These are phyloP conservation scores for Protomyctophum bolini DNA, from an alignment of 2,113 vertebrate genomes.

Conservation along the genomic window DNA sequence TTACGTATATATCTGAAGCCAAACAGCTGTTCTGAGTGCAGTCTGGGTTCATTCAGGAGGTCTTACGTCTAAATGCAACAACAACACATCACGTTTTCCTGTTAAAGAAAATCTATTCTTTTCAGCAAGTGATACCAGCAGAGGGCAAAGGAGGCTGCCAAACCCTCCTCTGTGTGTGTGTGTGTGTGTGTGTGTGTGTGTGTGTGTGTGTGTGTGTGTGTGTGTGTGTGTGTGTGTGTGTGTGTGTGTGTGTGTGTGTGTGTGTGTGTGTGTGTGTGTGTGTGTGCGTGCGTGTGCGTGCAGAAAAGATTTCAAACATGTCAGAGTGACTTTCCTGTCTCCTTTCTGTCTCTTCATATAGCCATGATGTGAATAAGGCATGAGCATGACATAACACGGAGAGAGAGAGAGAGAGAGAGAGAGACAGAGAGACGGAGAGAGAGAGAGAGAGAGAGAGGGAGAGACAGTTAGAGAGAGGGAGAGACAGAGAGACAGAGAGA, in stretches of 20 bases:
- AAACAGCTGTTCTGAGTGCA: too few species aligned
- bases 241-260: background rate
- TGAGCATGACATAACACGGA: conserved; percentile 30
- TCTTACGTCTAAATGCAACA: too few species aligned
- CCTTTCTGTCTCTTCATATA: conserved; percentile 45
- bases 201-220: background rate
- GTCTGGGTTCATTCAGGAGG: too few species aligned
- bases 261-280: background rate
- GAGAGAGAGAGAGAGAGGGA: too few species aligned
- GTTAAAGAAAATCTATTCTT: too few species aligned
- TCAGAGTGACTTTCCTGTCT: conserved; percentile 55
- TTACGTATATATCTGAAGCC: too few species aligned
- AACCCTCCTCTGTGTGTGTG: background rate
- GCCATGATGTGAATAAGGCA: conserved; percentile 44
- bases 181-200: background rate
- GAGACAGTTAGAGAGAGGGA: too few species aligned
- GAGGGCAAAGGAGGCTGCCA: too few species aligned
- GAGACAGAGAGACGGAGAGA: background rate
- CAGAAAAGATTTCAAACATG: conserved; percentile 18
- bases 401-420: conserved; percentile 3
- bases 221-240: background rate
- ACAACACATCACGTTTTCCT: too few species aligned
- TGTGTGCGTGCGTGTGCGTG: background rate
- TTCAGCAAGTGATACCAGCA: too few species aligned
- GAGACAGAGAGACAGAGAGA: too few species aligned